Conservation (phyloP, 2,113 vertebrate genomes). For the Heliornis fulica region DNA sequence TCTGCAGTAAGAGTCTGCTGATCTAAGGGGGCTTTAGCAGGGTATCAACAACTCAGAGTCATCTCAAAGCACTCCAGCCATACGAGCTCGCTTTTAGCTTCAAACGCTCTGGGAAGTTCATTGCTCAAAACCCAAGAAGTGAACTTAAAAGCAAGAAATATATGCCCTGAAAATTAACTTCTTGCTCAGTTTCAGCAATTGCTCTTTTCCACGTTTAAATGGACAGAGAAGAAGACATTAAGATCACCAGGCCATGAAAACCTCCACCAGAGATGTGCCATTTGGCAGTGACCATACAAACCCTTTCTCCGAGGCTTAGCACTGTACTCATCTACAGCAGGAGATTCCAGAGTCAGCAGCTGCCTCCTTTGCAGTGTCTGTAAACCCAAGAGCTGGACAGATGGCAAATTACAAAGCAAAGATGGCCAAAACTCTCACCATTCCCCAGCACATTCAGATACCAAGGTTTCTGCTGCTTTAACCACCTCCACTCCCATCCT, state of each 20-base stretch:
- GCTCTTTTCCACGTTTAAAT: background rate
- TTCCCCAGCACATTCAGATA: background rate
- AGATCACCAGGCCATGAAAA: background rate
- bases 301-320: background rate
- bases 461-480: background rate
- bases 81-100: background rate
- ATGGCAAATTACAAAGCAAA: background rate
- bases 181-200: background rate
- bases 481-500: background rate
- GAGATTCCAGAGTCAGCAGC: background rate
- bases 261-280: background rate
- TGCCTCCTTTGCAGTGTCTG: background rate
- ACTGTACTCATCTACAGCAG: background rate
- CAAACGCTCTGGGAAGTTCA: background rate
- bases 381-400: background rate
- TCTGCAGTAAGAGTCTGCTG: background rate
- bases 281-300: background rate
- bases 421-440: background rate
- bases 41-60: background rate
- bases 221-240: background rate
- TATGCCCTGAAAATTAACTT: background rate
- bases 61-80: background rate
- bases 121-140: background rate
- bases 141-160: background rate
- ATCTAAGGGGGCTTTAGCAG: background rate